phyloP scores from a whole-genome alignment of 2,113 vertebrate species.

The Pyxicephalus adspersus region DNA sequence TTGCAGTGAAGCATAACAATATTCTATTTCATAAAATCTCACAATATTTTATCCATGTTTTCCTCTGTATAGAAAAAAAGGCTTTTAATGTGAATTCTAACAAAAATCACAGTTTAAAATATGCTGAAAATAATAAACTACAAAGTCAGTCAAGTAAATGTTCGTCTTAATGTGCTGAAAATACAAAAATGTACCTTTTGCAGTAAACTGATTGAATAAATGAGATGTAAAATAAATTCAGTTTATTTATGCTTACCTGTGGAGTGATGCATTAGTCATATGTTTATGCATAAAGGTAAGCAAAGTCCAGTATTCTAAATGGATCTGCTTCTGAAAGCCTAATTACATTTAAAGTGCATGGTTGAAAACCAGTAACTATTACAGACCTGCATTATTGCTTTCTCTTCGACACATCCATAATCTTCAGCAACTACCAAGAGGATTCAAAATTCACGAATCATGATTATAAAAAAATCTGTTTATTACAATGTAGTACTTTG shows the following conservation, averaged over 20 bases:
- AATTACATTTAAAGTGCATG: background rate
- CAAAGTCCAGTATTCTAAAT: background rate
- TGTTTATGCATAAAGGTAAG: background rate
- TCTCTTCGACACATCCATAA: too few relatives aligned
- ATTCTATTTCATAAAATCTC: background rate
- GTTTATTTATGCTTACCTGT: background rate
- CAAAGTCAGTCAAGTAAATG: too few relatives aligned
- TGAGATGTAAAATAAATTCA: background rate
- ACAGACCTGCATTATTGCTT: conserved; percentile 4
- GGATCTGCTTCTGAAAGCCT: background rate
- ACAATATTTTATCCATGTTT: background rate
- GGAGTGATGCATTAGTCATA: conserved; percentile 4
- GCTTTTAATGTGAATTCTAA: background rate
- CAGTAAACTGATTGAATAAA: background rate
- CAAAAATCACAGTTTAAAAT: background rate
- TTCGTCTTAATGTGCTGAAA: background rate
- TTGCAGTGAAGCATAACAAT: background rate
- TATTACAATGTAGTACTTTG: too few relatives aligned
- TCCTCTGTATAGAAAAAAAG: too few relatives aligned
- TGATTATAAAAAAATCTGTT: too few relatives aligned
- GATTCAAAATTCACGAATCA: too few relatives aligned
- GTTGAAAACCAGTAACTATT: background rate
- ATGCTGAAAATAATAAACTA: background rate
- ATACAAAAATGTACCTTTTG: background rate
- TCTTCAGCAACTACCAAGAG: too few relatives aligned